Percentiles rank a stretch among this genome's conserved stretches.
Conservation (phyloP, 2,888 invertebrate species). For the Eueremaeus valkanovi region DNA sequence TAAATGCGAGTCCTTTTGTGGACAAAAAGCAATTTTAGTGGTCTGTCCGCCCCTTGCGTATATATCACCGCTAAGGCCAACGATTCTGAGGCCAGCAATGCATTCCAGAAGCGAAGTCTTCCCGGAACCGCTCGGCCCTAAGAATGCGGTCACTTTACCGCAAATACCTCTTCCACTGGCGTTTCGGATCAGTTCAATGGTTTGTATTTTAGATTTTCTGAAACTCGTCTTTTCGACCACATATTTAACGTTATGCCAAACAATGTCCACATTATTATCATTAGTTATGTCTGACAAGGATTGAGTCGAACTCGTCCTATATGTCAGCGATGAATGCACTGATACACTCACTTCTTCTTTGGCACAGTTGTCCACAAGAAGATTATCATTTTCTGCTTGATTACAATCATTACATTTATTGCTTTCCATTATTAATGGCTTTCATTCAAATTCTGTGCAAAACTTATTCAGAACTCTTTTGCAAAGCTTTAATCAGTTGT, state of each 20-base stretch:
- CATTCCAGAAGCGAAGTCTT: slow-evolving; percentile 43
- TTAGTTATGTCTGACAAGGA: background rate
- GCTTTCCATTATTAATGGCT: background rate
- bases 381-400: background rate
- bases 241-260: slow-evolving; percentile 37
- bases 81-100: slow-evolving; percentile 40
- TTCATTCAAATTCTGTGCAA: background rate
- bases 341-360: background rate
- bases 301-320: background rate
- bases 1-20: slow-evolving; percentile 31
- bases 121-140: slow-evolving; percentile 42
- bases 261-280: background rate
- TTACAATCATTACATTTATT: background rate
- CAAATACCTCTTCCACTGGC: slow-evolving; percentile 23
- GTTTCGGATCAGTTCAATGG: slow-evolving; percentile 28
- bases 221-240: slow-evolving; percentile 1
- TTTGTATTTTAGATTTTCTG: background rate
- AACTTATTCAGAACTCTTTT: no score
- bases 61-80: slow-evolving; percentile 39
- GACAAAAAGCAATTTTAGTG: slow-evolving; percentile 40
- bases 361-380: background rate
- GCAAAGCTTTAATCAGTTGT: background rate
- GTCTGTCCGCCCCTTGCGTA: background rate
- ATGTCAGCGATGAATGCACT: background rate
- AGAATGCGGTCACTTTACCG: slow-evolving; percentile 40